Evolutionary conservation across 2,888 invertebrate species (phyloP), one percentile per base, ranked within the genome.

Genomic region (Sericinus montela): DNA sequence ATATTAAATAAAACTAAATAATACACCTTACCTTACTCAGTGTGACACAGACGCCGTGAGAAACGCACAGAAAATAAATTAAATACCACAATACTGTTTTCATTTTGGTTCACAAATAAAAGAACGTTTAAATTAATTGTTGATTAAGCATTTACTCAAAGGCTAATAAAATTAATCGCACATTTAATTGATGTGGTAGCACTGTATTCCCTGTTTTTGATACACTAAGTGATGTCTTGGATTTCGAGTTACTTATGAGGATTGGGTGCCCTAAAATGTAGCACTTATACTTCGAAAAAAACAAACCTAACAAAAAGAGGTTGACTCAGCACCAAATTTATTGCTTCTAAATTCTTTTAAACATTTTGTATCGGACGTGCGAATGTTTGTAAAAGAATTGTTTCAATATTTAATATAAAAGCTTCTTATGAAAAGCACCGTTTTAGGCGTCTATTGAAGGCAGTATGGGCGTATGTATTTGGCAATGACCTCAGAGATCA

Each of bases 401-500:
- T 50, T 56, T 48, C 51, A 53, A 49, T 43, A 34, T 42, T 32
- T 45, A 45, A 47, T 52, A 53, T 46, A 54, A 46, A 54, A 53
- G 53, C 48, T 54, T 37, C 30, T 47, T 60, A 49, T 56, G 48
- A 38, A 63, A 54, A 71, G 81, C 80, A 66, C 58, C 77, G 75
- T 79, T 70, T 85, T 81, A 82, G 72, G 48, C 61, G 61, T 69
- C 70, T 55, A 69, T 53, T 60, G 69, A 75, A 75, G 78, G 72
- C 75, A 75, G 66, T 74, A 72, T 65, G 67, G 67, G 61, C 66
- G 64, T 67, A 64, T 73, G 69, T 69, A 83, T 86, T 87, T 80
- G 86, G 84, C 86, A 86, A 85, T 85, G 86, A 86, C 83, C 86
- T 74, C 80, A 56, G 64, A 62, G 83, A 68, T 82, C 84, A 67